These are phyloP conservation scores for Lutjanus campechanus DNA, from an alignment of 2,797 vertebrate species.

Conservation along the genomic window DNA sequence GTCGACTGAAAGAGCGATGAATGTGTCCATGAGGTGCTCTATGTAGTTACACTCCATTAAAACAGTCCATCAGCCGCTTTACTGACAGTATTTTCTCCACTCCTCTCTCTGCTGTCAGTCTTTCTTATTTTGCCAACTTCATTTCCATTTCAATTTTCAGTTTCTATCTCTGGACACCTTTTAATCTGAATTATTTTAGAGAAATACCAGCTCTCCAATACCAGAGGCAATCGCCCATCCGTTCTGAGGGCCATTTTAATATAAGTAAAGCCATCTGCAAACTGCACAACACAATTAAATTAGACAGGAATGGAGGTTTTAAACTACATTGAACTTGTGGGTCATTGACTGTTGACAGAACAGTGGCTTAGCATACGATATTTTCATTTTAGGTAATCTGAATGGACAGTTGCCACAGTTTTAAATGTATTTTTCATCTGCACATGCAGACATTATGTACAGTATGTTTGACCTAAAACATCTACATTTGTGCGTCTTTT, in stretches of 20 bases:
- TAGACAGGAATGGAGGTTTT: constrained; percentile 63
- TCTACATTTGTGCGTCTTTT: constrained; percentile 33
- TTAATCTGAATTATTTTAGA: constrained; percentile 90
- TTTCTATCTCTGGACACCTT: constrained; percentile 89
- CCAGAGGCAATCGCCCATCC: constrained; percentile 80
- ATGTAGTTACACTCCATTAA: constrained; percentile 52
- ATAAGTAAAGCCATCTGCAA: constrained; percentile 63
- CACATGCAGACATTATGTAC: background rate
- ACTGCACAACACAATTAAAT: constrained; percentile 75
- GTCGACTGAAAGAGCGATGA: constrained; percentile 42
- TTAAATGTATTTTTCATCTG: background rate
- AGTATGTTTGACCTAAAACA: constrained; percentile 4
- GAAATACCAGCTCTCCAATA: constrained; percentile 83
- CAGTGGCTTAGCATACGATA: background rate
- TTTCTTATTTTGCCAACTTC: constrained; percentile 85
- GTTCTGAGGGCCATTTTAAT: constrained; percentile 65
- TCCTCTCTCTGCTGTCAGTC: constrained; percentile 72
- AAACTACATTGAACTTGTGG: constrained; percentile 21
- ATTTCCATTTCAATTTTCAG: constrained; percentile 95
- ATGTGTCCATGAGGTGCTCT: constrained; percentile 38
- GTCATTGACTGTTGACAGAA: constrained; percentile 32
- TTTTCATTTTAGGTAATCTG: constrained; percentile 33
- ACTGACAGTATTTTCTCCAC: constrained; percentile 61
- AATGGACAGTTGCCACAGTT: constrained; percentile 4
- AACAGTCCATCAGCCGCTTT: constrained; percentile 42